Conservation (phyloP, 1,140 invertebrate species). For the Trachelipus rathkii region DNA sequence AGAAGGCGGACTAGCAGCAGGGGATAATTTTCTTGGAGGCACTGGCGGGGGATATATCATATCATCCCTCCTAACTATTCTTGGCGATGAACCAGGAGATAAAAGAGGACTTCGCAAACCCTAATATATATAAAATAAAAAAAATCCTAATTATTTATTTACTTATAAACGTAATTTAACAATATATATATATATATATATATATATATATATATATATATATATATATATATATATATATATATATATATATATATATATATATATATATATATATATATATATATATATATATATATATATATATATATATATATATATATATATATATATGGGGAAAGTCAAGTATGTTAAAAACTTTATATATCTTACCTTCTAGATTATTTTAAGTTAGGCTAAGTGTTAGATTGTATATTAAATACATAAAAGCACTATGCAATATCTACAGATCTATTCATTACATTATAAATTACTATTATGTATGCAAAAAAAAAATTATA, state of each 20-base stretch:
- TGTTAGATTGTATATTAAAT: no score
- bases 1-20: conserved; percentile 51
- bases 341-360: no score
- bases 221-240: conserved; percentile 24
- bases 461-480: no score
- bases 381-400: no score
- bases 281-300: conserved; percentile 22
- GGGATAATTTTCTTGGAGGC: conserved; percentile 62
- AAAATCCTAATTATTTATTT: conserved; percentile 3
- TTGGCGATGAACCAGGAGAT: conserved; percentile 56
- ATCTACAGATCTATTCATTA: no score
- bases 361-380: no score
- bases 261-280: conserved; percentile 22
- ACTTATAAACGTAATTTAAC: neutral
- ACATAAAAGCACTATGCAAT: no score
- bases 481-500: no score
- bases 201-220: conserved; percentile 19
- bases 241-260: conserved; percentile 22
- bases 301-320: conserved; percentile 19
- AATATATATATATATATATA: conserved; percentile 27
- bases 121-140: conserved; percentile 22
- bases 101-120: conserved; percentile 57
- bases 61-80: conserved; percentile 51
- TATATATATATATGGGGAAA: neutral
- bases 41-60: conserved; percentile 58